Evolutionary conservation across 1,140 invertebrate species (phyloP).

Genomic region (Phenacoccus solenopsis): DNA sequence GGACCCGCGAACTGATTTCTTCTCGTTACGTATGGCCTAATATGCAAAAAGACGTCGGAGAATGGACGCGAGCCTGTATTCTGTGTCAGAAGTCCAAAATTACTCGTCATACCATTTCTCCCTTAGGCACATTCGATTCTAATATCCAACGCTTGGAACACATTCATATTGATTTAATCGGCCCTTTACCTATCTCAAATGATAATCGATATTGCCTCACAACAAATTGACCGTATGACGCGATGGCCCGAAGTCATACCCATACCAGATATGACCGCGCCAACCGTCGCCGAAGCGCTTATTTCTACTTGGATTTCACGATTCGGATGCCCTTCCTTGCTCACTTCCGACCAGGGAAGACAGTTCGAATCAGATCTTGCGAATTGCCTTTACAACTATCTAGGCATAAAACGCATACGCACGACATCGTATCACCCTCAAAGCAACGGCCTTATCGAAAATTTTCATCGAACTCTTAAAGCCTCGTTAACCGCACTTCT

Average conservation of each 20-base stretch:
- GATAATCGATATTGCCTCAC: constrained; percentile 28
- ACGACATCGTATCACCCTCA: constrained; percentile 33
- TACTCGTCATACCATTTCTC: too few relatives aligned
- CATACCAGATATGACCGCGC: constrained; percentile 27
- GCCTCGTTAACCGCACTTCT: too few relatives aligned
- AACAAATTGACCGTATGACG: constrained; percentile 29
- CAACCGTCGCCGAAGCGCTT: constrained; percentile 31
- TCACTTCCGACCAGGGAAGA: constrained; percentile 30
- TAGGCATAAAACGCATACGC: constrained; percentile 25
- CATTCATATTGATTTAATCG: constrained; percentile 39
- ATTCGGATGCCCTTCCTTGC: constrained; percentile 28
- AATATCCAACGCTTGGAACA: constrained; percentile 31
- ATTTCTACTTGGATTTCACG: constrained; percentile 29
- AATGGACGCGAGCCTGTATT: constrained; percentile 26
- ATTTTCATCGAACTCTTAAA: too few relatives aligned
- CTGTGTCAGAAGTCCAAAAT: too few relatives aligned
- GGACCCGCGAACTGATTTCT: constrained; percentile 24
- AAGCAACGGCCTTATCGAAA: constrained; percentile 31
- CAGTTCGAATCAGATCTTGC: constrained; percentile 30
- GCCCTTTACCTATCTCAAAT: constrained; percentile 27
- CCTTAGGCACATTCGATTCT: constrained; percentile 25
- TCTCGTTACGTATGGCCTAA: constrained; percentile 28
- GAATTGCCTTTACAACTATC: constrained; percentile 23
- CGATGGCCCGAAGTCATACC: constrained; percentile 32
- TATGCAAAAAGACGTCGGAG: constrained; percentile 23